Conservation (phyloP, 2,888 invertebrate species). For the Dolomedes plantarius region DNA sequence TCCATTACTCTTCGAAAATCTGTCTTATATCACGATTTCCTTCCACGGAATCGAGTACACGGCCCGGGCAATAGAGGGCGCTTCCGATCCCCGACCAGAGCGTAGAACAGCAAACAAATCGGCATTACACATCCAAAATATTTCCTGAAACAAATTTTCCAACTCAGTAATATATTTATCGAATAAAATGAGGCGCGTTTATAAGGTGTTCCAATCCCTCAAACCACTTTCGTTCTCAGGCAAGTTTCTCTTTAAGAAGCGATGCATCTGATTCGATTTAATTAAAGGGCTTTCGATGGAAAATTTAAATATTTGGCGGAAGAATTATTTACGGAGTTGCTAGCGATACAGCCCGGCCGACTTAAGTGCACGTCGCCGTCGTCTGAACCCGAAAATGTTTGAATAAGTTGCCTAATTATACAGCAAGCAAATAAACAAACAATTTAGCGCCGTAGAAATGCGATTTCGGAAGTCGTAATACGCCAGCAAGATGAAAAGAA, state of each 20-base stretch:
- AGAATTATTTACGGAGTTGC: constrained; percentile 67
- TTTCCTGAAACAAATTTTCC: background rate
- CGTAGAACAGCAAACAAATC: background rate
- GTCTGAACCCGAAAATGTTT: constrained; percentile 62
- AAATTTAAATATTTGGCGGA: constrained; percentile 71
- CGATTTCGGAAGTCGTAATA: background rate
- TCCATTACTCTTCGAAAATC: too few relatives aligned
- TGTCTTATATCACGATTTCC: too few relatives aligned
- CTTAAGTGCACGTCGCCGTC: constrained; percentile 59
- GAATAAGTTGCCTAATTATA: constrained; percentile 69
- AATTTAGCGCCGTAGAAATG: constrained; percentile 53
- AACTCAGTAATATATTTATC: constrained; percentile 6
- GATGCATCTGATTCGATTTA: constrained; percentile 60
- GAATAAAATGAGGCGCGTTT: background rate
- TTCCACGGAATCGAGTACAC: too few relatives aligned
- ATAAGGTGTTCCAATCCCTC: background rate
- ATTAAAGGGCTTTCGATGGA: constrained; percentile 57
- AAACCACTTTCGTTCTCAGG: constrained; percentile 5
- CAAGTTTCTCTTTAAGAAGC: constrained; percentile 42
- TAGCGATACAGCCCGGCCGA: constrained; percentile 25
- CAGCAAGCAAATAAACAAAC: constrained; percentile 61
- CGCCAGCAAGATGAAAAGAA: constrained; percentile 2
- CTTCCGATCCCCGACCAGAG: background rate
- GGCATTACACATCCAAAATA: background rate
- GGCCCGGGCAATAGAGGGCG: too few relatives aligned